phyloP scores from a whole-genome alignment of 2,888 invertebrate species.

The Selenia dentaria region DNA sequence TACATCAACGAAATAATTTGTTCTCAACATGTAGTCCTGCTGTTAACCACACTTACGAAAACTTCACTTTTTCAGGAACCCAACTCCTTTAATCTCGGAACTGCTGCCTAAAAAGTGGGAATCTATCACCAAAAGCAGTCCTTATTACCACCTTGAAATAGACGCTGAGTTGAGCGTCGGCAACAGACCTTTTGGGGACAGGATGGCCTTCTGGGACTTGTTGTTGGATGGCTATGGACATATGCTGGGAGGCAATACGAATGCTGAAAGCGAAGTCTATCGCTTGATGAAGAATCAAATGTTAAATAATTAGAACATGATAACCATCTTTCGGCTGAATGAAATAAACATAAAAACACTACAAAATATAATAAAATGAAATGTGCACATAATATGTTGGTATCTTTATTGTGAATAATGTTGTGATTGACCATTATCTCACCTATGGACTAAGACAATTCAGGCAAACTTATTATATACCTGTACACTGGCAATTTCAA shows the following conservation, averaged over 20 bases:
- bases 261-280: background rate
- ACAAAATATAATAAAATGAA: too few relatives aligned
- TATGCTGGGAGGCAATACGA: constrained; percentile 5
- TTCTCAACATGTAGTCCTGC: too few relatives aligned
- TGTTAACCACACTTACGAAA: too few relatives aligned
- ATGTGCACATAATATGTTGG: too few relatives aligned
- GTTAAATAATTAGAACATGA: background rate
- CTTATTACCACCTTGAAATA: constrained; percentile 44
- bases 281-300: background rate
- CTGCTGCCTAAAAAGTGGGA: constrained; percentile 55
- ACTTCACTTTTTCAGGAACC: constrained; percentile 49
- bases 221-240: constrained; percentile 43
- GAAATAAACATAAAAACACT: too few relatives aligned
- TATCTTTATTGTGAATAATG: too few relatives aligned
- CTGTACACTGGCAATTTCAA: too few relatives aligned
- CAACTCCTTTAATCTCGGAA: constrained; percentile 48
- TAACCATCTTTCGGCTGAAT: too few relatives aligned
- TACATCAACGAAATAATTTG: too few relatives aligned
- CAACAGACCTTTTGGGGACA: constrained; percentile 40
- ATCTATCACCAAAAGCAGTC: constrained; percentile 39
- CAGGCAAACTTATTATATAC: too few relatives aligned
- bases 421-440: too few relatives aligned
- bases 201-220: constrained; percentile 55
- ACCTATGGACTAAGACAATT: too few relatives aligned
- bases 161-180: constrained; percentile 33